phyloP scores from a whole-genome alignment of 2,113 vertebrate genomes.

The Gasterosteus aculeatus region DNA sequence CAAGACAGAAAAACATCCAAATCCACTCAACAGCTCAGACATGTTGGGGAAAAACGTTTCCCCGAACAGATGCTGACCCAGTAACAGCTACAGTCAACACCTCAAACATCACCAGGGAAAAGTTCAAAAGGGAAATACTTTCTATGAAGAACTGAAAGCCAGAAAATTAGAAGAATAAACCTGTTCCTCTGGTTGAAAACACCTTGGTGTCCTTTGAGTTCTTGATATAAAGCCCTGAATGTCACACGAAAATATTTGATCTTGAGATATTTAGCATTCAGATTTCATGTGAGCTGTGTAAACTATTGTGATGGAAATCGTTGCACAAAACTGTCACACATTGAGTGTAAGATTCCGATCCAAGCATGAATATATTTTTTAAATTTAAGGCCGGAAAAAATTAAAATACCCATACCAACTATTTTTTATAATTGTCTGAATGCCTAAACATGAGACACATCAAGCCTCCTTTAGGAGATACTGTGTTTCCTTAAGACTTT shows the following conservation, averaged over 20 bases:
- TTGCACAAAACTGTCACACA: background rate
- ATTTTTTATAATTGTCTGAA: background rate
- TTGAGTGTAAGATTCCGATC: background rate
- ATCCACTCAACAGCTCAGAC: constrained; percentile 64
- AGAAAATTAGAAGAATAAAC: constrained; percentile 32
- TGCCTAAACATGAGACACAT: background rate
- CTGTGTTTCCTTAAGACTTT: constrained; percentile 22
- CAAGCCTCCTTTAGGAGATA: background rate
- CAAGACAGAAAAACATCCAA: constrained; percentile 61
- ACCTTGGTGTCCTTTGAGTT: constrained; percentile 32
- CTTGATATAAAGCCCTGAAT: background rate
- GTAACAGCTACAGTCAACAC: constrained; percentile 61
- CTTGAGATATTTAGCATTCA: background rate
- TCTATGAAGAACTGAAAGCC: constrained; percentile 13
- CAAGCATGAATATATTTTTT: background rate
- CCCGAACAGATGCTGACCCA: constrained; percentile 56
- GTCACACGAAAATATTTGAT: constrained; percentile 24
- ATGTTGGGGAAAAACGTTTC: constrained; percentile 38
- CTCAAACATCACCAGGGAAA: constrained; percentile 38
- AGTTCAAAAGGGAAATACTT: constrained; percentile 49
- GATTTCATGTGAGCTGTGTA: background rate
- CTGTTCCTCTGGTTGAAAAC: constrained; percentile 15
- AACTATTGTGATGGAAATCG: background rate
- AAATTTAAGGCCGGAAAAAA: background rate
- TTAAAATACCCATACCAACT: background rate